Evolutionary conservation across 2,113 vertebrate species (phyloP).

Genomic region (Ailuropoda melanoleuca): DNA sequence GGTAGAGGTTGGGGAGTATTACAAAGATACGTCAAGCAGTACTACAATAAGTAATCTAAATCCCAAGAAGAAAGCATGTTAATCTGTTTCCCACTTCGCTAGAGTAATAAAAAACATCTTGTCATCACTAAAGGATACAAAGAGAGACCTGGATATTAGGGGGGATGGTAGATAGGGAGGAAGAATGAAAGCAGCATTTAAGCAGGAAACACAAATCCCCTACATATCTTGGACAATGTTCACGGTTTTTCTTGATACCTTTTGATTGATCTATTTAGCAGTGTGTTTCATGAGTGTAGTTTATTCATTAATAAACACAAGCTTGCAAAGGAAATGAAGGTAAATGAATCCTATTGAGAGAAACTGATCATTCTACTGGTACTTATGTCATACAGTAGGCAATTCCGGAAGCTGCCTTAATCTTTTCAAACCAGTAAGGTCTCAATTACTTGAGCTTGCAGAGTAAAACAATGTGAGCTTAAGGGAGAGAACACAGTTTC

Average conservation of each 20-base stretch:
- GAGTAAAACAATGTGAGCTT: background rate
- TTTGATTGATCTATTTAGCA: background rate
- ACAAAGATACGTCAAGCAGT: conserved; percentile 29
- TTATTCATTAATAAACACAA: conserved; percentile 28
- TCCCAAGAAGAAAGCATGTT: background rate
- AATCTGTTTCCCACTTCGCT: conserved; percentile 16
- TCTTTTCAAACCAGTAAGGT: background rate
- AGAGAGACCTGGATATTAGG: conserved; percentile 3
- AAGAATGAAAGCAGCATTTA: conserved; percentile 16
- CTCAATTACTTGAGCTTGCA: background rate
- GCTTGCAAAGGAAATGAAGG: conserved; percentile 34
- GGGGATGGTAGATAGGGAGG: background rate
- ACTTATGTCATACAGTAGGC: background rate
- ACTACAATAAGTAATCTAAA: conserved; percentile 48
- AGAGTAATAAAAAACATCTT: conserved; percentile 61
- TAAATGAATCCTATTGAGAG: conserved; percentile 24
- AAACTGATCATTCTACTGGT: background rate
- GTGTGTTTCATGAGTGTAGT: background rate
- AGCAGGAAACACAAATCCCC: conserved; percentile 30
- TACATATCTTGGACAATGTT: background rate
- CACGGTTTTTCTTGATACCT: background rate
- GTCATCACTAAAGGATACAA: background rate
- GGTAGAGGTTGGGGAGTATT: conserved; percentile 12
- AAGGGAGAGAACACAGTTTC: conserved; percentile 1
- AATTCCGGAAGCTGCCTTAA: conserved; percentile 36